These are phyloP conservation scores for Ahaetulla prasina DNA, from an alignment of 2,113 vertebrate genomes.

Conservation along the genomic window DNA sequence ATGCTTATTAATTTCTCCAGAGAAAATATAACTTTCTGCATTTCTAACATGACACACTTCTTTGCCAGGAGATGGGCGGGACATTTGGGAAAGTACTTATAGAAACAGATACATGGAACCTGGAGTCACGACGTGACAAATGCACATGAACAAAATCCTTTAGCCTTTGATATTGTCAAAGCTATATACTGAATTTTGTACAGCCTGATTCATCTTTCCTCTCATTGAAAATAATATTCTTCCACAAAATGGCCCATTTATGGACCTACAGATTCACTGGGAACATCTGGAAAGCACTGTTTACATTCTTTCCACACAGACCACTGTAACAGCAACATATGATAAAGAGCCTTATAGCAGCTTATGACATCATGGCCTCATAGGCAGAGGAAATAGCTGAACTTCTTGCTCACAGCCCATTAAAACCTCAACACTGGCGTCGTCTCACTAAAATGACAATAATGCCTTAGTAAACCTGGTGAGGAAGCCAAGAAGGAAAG, in stretches of 20 bases:
- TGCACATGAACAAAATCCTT: neutral
- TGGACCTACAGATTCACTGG: conserved; percentile 54
- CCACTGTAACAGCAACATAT: conserved; percentile 43
- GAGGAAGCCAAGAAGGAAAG: conserved; percentile 47
- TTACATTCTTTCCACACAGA: conserved; percentile 61
- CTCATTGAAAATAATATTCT: conserved; percentile 31
- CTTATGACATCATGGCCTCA: conserved; percentile 62
- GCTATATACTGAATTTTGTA: neutral
- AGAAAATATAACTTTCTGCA: neutral
- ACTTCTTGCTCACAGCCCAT: conserved; percentile 50
- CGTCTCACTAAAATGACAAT: conserved; percentile 50
- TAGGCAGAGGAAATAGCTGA: conserved; percentile 60
- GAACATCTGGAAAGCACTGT: conserved; percentile 65
- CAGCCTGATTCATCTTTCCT: neutral
- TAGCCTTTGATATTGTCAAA: neutral
- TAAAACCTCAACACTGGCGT: conserved; percentile 46
- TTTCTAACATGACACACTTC: neutral
- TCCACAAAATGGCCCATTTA: conserved; percentile 50
- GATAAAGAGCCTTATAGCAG: conserved; percentile 50
- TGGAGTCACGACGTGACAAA: neutral
- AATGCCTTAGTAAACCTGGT: conserved; percentile 44
- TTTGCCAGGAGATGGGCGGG: neutral
- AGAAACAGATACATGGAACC: neutral
- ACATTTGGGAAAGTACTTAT: neutral
- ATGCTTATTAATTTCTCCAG: neutral